Evolutionary conservation across 2,797 vertebrate genomes (phyloP).

Genomic region (Salmo trutta): DNA sequence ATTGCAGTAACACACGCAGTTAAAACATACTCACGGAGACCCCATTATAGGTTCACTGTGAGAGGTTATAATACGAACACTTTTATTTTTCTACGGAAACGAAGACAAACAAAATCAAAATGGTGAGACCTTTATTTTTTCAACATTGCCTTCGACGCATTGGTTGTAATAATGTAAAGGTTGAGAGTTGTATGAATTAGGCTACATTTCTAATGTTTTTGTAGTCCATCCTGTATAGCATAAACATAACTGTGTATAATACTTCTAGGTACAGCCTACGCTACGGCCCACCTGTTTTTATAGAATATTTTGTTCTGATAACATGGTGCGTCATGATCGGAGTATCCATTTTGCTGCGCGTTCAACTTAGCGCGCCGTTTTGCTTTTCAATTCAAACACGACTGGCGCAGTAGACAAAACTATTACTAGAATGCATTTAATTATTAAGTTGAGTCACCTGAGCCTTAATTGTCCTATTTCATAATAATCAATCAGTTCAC

Average conservation of each 20-base stretch:
- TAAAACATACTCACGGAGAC: conserved; percentile 63
- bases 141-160: background rate
- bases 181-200: background rate
- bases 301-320: background rate
- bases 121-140: conserved; percentile 52
- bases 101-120: conserved; percentile 39
- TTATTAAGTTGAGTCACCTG: background rate
- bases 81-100: background rate
- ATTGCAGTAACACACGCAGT: background rate
- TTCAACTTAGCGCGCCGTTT: background rate
- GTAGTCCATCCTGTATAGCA: background rate
- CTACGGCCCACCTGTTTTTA: background rate
- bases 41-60: conserved; percentile 67
- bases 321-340: conserved; percentile 3
- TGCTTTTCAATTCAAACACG: background rate
- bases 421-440: background rate
- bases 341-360: conserved; percentile 1
- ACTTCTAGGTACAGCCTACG: too few relatives aligned
- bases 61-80: conserved; percentile 29
- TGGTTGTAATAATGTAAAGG: background rate
- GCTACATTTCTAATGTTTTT: background rate
- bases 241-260: background rate
- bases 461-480: background rate
- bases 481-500: background rate
- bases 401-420: background rate